Base-by-base conservation (phyloP, 2,888 invertebrate species). In the Conus canariensis region DNA sequence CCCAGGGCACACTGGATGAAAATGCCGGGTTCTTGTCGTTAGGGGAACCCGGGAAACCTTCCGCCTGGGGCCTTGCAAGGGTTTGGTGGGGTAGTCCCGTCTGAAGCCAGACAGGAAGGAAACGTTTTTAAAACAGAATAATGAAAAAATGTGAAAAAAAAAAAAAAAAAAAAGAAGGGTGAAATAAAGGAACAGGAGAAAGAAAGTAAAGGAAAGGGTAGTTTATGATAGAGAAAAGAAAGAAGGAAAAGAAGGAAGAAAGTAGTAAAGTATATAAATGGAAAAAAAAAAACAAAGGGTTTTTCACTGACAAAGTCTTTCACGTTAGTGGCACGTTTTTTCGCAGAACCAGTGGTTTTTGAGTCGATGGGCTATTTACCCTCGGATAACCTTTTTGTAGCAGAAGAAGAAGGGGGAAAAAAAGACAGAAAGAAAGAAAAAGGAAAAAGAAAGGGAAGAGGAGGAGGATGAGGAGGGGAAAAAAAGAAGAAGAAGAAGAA, bases 1-100 rank as follows among this genome's bases (percentile, higher is more conserved):
- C n/a, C 82, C 25, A 80, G 80, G 80, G 82, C 88, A 59, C 88
- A 88, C 59, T 59, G 80, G 19, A 88, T 88, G 80, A 88, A 88
- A 59, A 80, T 58, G 59, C 9, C 25, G 14, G 58, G 88, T 77
- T 56, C 14, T n/a, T 2, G 22, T 14, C 59, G 80, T n/a, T 88
- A 88, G 59, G 80, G 80, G 59, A 59, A 59, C n/a, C n/a, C 86
- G 67, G 25, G 30, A 67, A 0, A 7, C 2, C 56, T 58, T 58
- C 14, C 74, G n/a, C 30, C 25, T 19, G 82, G 45, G 59, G 45
- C 58, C 64, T 14, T 19, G 25, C 82, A 87, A 19, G 87, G 90
- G 90, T 87, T 12, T 10, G n/a, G 22, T 9, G 10, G 90, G 86
- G n/a, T 64, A 86, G 77, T 45, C 74, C 56, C 60, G 22, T 77